Evolutionary conservation across 2,113 vertebrate species (phyloP), one percentile per base, ranked within the genome.

Genomic region (Xyliphius kryptos): DNA sequence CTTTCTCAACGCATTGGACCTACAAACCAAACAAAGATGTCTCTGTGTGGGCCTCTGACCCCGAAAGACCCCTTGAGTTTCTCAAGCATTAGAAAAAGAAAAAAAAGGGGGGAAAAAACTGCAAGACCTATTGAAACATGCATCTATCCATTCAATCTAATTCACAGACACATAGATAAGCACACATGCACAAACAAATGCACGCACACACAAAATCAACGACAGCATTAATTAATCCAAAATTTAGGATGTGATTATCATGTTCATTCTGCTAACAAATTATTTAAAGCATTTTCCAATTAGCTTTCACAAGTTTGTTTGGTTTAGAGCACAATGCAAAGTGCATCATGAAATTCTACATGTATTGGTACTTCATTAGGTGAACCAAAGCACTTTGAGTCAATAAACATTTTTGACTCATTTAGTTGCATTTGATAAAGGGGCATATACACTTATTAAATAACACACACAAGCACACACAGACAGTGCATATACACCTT

Each of bases 201-300:
- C 82, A 80, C 79, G 81, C 77, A 73, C 78, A 81, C 73, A 78
- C 82, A 80, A 76, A 62, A 71, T 79, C 84, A 82, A 86, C 81
- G 85, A 76, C 82, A 87, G 87, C 64, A 78, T 90, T 93, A 92
- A 92, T 92, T 91, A 92, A 89, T 90, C 83, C 88, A 89, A 88
- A 93, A 90, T 91, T 93, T 89, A 91, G 85, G 66, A 79, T 87
- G 88, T 92, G 91, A 92, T 86, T 85, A 87, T 83, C 82, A 80
- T 85, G 91, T 91, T 89, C 87, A 86, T 85, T 84, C 91, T 93
- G 92, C 91, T 93, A 90, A 91, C 81, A 90, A 89, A 89, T 84
- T 86, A 86, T 90, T 89, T 88, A 89, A 90, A 90, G 85, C 86
- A 88, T 90, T 87, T 82, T 85, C 86, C 86, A 87, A 90, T 91